A percentile compares a stretch with the other conserved stretches of the same genome.
phyloP scores from a whole-genome alignment of 2,888 invertebrate genomes.

The Meloe dianella region DNA sequence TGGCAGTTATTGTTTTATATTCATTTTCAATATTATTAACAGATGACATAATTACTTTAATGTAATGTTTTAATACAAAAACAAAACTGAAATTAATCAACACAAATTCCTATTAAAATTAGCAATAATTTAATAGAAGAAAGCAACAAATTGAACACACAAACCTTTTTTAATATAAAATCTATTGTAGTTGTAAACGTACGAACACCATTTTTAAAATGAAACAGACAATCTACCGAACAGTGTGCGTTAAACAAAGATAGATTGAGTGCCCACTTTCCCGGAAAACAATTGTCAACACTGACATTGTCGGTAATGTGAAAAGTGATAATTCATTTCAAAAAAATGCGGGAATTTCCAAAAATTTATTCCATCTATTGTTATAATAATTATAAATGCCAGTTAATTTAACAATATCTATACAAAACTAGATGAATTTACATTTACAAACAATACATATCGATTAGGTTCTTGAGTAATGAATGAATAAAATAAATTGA shows the following conservation, averaged over 20 bases:
- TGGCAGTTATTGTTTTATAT: constrained; percentile 73
- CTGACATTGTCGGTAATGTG: constrained; percentile 13
- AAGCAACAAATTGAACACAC: constrained; percentile 25
- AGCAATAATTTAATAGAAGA: constrained; percentile 10
- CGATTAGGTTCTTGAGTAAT: background rate
- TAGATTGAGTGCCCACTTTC: constrained; percentile 20
- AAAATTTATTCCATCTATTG: too few species aligned
- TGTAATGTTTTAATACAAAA: constrained; percentile 17
- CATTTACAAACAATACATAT: background rate
- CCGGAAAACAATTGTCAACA: constrained; percentile 29
- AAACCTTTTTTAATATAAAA: constrained; percentile 25
- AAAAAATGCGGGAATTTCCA: constrained; percentile 9
- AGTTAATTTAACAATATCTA: background rate
- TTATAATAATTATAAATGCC: background rate
- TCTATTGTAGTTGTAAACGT: constrained; percentile 38
- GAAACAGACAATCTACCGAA: constrained; percentile 32
- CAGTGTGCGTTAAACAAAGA: constrained; percentile 11
- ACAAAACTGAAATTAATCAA: constrained; percentile 22
- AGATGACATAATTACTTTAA: constrained; percentile 48
- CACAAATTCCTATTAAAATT: constrained; percentile 27
- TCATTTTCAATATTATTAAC: constrained; percentile 71
- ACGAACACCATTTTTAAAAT: constrained; percentile 52
- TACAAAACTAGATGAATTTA: background rate
- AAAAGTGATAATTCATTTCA: constrained; percentile 12
- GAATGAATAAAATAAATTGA: background rate